Evolutionary conservation across 2,113 vertebrate genomes (phyloP), one percentile per base, ranked within the genome.

Genomic region (Coptodon rendalli): DNA sequence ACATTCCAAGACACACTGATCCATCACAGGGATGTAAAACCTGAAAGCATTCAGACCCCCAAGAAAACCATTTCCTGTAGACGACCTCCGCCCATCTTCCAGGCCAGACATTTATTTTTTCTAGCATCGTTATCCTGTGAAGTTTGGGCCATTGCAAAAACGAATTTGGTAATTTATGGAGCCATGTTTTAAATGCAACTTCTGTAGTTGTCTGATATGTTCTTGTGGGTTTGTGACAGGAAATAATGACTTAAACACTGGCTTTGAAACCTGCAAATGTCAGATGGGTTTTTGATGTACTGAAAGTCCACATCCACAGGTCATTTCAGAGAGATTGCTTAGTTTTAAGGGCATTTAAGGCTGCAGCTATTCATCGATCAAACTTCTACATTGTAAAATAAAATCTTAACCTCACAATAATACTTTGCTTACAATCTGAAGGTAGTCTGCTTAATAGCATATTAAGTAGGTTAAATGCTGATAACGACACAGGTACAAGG

Each of bases 11-110:
- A 88, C 87, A 88, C 57, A 63, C 84, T 90, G 90, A 95, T 95
- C 92, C 89, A 93, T 96, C 93, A 95, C 81, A 66, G 78, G 80
- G 87, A 92, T 52, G 84, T 92, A 92, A 94, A 92, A 7, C 89
- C 92, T 94, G 94, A 93, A 95, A 96, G 87, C 92, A 92, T 89
- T 94, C 93, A 95, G 86, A 87, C 83, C 89, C 89, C 86, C 84
- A 92, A 90, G 89, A 81, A 91, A 92, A 94, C 91, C 61, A 92
- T 94, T 95, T 94, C 94, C 94, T 94, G 92, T 80, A 92, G 78
- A 82, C 52, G 31, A 54, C 90, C 85, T 92, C 89, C 90, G 86
- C 91, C 94, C 89, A 89, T 86, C n/a, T 45, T 27, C 83, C 52
- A 31, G 24, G 59, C 79, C 90, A 89, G 91, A 91, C 89, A 92